phyloP scores from a whole-genome alignment of 2,888 invertebrate genomes.

The Archips xylosteana region DNA sequence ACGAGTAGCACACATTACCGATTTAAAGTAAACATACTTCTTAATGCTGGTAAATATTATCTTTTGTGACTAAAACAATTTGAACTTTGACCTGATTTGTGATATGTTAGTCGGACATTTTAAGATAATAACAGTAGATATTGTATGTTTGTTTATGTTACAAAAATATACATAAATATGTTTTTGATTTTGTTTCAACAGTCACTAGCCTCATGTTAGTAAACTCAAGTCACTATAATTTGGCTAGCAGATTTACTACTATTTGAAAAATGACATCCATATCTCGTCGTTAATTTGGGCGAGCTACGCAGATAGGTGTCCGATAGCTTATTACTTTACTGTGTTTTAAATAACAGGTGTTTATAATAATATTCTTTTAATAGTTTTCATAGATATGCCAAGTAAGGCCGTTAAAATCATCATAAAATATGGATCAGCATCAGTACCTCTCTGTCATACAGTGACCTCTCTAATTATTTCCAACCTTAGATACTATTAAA shows the following conservation, averaged over 20 bases:
- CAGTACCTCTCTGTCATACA: no score
- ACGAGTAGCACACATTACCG: constrained; percentile 10
- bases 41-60: constrained; percentile 19
- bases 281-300: no score
- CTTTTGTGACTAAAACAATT: constrained; percentile 30
- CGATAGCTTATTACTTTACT: no score
- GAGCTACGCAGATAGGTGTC: no score
- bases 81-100: constrained; percentile 34
- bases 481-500: neutral
- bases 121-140: constrained; percentile 1
- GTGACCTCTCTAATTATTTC: neutral
- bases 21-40: neutral
- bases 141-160: no score
- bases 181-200: no score
- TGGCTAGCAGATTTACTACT: no score
- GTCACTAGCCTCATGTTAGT: no score
- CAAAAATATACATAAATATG: no score
- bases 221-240: no score
- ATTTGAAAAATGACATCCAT: no score
- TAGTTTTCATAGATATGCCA: neutral
- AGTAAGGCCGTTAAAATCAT: neutral
- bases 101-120: constrained; percentile 33
- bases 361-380: neutral
- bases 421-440: neutral
- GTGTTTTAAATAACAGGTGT: neutral